A percentile compares a stretch with the other conserved stretches of the same genome.
These are phyloP conservation scores for Drosophila serrata DNA, from an alignment of 1,140 invertebrate genomes.

Conservation along the genomic window DNA sequence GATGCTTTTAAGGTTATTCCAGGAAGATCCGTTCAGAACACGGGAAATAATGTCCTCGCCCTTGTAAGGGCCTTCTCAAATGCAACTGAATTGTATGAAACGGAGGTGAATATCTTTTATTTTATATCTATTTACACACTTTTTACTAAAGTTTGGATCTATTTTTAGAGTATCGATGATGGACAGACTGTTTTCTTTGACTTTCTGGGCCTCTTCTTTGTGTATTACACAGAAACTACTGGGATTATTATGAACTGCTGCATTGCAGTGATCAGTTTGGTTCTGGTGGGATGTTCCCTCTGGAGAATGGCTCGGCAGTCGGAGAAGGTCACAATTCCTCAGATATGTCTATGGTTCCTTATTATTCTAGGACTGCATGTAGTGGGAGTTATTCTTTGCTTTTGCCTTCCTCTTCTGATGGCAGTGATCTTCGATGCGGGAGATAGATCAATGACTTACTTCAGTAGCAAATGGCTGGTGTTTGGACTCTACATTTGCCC, in stretches of 20 bases:
- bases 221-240: conserved; percentile 87
- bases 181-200: conserved; percentile 92
- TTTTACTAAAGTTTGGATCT: neutral
- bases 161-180: conserved; percentile 68
- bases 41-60: conserved; percentile 91
- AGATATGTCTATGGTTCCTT: conserved; percentile 49
- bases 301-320: conserved; percentile 54
- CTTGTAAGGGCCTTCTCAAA: conserved; percentile 88
- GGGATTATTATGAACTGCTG: conserved; percentile 87
- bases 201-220: conserved; percentile 90
- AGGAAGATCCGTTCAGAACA: conserved; percentile 91
- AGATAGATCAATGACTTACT: conserved; percentile 89
- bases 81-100: conserved; percentile 87
- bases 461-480: conserved; percentile 88
- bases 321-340: conserved; percentile 18
- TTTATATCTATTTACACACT: neutral
- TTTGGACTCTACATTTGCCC: conserved; percentile 87
- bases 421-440: conserved; percentile 83
- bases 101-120: conserved; percentile 34
- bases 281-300: conserved; percentile 86
- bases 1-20: conserved; percentile 92
- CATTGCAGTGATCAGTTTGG: conserved; percentile 87
- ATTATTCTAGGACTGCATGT: conserved; percentile 54
- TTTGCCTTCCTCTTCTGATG: conserved; percentile 86
- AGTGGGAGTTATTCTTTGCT: conserved; percentile 70